A percentile compares a stretch with the other conserved stretches of the same genome.
Evolutionary conservation across 2,888 invertebrate genomes (phyloP).

Genomic region (Gari tellinella): DNA sequence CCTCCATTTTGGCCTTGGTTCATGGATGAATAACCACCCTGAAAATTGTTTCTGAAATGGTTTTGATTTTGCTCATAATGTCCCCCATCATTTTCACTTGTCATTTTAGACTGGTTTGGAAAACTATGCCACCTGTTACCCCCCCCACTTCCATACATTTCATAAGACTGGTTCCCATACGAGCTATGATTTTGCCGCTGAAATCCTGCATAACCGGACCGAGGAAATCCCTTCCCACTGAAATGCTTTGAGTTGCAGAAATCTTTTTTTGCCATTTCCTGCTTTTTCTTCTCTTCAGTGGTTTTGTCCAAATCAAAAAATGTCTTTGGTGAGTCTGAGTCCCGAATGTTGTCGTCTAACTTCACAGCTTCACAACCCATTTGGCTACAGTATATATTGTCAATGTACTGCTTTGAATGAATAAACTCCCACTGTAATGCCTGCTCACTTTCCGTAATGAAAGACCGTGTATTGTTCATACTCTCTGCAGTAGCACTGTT

Average conservation of each 20-base stretch:
- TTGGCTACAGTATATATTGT: conserved; percentile 50
- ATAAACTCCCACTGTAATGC: conserved; percentile 54
- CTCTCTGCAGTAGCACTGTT: conserved; percentile 32
- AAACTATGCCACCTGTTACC: conserved; percentile 46
- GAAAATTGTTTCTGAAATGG: conserved; percentile 43
- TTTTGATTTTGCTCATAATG: conserved; percentile 38
- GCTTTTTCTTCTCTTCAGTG: conserved; percentile 48
- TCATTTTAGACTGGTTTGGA: conserved; percentile 31
- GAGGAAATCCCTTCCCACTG: conserved; percentile 40
- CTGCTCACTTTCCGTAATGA: conserved; percentile 33
- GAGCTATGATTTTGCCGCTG: conserved; percentile 24
- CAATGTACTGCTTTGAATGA: conserved; percentile 59
- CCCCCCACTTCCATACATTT: conserved; percentile 38
- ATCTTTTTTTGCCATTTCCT: conserved; percentile 24
- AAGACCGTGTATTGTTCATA: conserved; percentile 19
- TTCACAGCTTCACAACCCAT: conserved; percentile 56
- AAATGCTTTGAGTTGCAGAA: conserved; percentile 12
- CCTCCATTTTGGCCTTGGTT: conserved; percentile 54
- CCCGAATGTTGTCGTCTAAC: conserved; percentile 46
- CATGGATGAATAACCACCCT: conserved; percentile 35
- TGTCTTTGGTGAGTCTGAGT: conserved; percentile 57
- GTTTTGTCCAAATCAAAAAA: conserved; percentile 54
- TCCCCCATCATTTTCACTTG: conserved; percentile 19
- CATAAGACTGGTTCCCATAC: conserved; percentile 48
- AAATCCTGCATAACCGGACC: conserved; percentile 25